Evolutionary conservation across 2,888 invertebrate genomes (phyloP).

Genomic region (Galerucella nymphaeae): DNA sequence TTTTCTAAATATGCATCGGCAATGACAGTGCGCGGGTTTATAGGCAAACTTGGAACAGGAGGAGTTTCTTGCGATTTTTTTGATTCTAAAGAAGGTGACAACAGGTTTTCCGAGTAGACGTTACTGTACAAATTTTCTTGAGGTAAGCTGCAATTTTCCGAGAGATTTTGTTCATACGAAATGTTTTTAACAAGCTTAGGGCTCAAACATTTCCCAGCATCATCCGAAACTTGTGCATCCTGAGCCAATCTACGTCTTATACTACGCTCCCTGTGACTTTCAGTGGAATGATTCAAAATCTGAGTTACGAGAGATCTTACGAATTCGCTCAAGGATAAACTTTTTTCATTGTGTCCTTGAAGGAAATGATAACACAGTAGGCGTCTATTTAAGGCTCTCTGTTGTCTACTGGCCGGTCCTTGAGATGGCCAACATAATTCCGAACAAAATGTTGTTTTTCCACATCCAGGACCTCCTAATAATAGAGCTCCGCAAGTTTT

Average conservation of each 20-base stretch:
- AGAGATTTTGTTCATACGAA: constrained; percentile 53
- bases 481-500: constrained; percentile 91
- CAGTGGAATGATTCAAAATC: constrained; percentile 77
- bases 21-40: constrained; percentile 72
- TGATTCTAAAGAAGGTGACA: constrained; percentile 54
- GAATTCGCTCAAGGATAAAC: constrained; percentile 86
- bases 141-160: constrained; percentile 53
- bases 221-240: constrained; percentile 51
- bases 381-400: constrained; percentile 79
- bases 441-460: constrained; percentile 91
- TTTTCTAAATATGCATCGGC: constrained; percentile 86
- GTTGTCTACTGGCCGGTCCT: constrained; percentile 75
- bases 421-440: constrained; percentile 80
- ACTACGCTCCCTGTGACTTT: constrained; percentile 65
- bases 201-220: constrained; percentile 40
- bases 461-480: constrained; percentile 90
- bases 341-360: constrained; percentile 86
- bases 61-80: constrained; percentile 56
- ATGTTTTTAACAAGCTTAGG: constrained; percentile 49
- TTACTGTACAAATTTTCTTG: constrained; percentile 60
- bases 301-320: constrained; percentile 87
- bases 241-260: constrained; percentile 60
- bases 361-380: constrained; percentile 89
- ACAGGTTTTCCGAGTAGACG: constrained; percentile 55
- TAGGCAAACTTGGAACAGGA: constrained; percentile 63